A percentile compares a stretch with the other conserved stretches of the same genome.
phyloP scores from a whole-genome alignment of 2,797 vertebrate species.

The Carduelis carduelis region DNA sequence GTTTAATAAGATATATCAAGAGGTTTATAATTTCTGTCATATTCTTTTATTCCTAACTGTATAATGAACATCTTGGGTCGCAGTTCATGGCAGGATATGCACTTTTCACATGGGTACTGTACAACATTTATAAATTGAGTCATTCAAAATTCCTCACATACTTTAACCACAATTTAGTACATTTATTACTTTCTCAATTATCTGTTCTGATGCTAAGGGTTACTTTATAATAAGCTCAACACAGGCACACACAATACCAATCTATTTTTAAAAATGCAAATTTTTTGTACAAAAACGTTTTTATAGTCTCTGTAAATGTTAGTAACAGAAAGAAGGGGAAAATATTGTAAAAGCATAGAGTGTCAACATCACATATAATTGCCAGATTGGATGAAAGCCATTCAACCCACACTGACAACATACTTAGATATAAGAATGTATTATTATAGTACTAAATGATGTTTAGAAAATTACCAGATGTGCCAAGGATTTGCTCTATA shows the following conservation, averaged over 20 bases:
- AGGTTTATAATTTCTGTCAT: background rate
- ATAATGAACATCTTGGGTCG: background rate
- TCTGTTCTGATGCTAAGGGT: background rate
- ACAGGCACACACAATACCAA: background rate
- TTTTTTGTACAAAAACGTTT: background rate
- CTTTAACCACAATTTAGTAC: background rate
- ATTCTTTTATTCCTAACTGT: background rate
- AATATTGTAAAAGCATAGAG: background rate
- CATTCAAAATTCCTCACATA: background rate
- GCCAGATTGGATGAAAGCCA: background rate
- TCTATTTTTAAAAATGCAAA: background rate
- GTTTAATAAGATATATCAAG: background rate
- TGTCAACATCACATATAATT: background rate
- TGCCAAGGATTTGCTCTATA: constrained; percentile 23
- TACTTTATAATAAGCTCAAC: background rate
- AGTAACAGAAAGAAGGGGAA: background rate
- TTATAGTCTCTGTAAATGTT: background rate
- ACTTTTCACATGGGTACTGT: background rate
- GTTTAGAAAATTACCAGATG: constrained; percentile 23
- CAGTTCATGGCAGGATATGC: background rate
- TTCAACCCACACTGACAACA: constrained; percentile 13
- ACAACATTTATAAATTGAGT: background rate
- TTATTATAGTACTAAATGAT: background rate
- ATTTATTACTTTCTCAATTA: background rate
- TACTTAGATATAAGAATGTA: background rate